phyloP scores from a whole-genome alignment of 2,797 vertebrate genomes.

The Dendrocincla tyrannina region DNA sequence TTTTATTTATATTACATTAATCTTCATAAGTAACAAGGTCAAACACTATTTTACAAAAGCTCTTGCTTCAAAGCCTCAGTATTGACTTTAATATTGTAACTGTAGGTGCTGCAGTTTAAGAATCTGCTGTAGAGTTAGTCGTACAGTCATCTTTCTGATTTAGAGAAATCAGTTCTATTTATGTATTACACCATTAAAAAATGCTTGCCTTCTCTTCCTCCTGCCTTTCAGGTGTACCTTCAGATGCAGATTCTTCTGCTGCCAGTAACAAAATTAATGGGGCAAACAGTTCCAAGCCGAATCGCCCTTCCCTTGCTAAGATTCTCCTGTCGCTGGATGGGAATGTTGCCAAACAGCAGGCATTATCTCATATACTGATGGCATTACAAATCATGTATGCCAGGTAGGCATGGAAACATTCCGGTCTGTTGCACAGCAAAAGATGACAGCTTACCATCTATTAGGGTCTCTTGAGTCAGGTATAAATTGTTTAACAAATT shows the following conservation, averaged over 20 bases:
- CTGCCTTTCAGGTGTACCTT: conserved; percentile 85
- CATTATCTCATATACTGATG: conserved; percentile 90
- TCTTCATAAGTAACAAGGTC: background rate
- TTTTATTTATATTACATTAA: background rate
- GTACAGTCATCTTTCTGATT: background rate
- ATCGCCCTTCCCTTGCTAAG: conserved; percentile 94
- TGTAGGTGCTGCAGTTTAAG: background rate
- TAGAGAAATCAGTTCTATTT: background rate
- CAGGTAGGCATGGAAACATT: conserved; percentile 78
- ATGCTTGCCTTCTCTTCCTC: background rate
- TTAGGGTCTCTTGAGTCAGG: background rate
- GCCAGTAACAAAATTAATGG: conserved; percentile 93
- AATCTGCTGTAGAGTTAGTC: background rate
- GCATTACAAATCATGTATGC: conserved; percentile 97
- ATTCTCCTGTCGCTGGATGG: conserved; percentile 95
- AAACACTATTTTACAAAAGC: background rate
- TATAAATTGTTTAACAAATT: background rate
- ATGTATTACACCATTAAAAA: background rate
- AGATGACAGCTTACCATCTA: fast-evolving
- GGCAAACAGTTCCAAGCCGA: conserved; percentile 83
- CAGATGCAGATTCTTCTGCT: conserved; percentile 89
- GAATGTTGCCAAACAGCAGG: conserved; percentile 94
- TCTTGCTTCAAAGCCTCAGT: background rate
- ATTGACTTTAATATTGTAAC: background rate
- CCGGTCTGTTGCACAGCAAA: background rate